A percentile compares a stretch with the other conserved stretches of the same genome.
Conservation (phyloP, 2,888 invertebrate genomes). For the Aspidiotus destructor region DNA sequence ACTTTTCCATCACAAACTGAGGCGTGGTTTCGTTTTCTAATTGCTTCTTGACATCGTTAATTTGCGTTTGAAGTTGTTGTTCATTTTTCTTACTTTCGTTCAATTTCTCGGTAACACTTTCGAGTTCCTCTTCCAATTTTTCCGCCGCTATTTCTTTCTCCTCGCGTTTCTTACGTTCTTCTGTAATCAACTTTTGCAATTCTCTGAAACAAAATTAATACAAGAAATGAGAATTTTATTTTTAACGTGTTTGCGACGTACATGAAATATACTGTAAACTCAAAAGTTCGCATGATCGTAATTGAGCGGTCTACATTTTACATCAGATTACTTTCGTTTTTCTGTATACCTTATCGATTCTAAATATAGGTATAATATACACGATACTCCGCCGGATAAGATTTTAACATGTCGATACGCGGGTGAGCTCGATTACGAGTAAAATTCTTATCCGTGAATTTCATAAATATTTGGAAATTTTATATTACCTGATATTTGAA, state of each 20-base stretch:
- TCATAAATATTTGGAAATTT: too few species aligned
- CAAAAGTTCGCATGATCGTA: too few species aligned
- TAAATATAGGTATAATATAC: too few species aligned
- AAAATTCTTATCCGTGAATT: too few species aligned
- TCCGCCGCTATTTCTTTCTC: conserved; percentile 57
- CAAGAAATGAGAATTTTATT: too few species aligned
- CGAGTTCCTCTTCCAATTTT: conserved; percentile 47
- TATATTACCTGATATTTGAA: conserved; percentile 17
- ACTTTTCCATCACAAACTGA: conserved; percentile 50
- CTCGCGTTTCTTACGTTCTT: conserved; percentile 65
- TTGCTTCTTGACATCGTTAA: conserved; percentile 35
- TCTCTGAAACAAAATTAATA: conserved; percentile 48
- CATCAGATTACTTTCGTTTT: too few species aligned
- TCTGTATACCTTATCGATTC: too few species aligned
- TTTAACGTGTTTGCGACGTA: background rate
- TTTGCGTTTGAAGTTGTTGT: conserved; percentile 44
- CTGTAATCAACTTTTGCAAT: conserved; percentile 62
- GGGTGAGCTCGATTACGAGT: too few species aligned
- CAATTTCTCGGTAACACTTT: conserved; percentile 48
- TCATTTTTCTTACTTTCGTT: conserved; percentile 44
- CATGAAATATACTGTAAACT: background rate
- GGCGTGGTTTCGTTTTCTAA: conserved; percentile 35
- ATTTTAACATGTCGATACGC: too few species aligned
- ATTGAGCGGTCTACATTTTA: too few species aligned
- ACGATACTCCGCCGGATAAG: too few species aligned